Evolutionary conservation across 2,888 invertebrate genomes (phyloP).

Genomic region (Caenorhabditis imperialis): DNA sequence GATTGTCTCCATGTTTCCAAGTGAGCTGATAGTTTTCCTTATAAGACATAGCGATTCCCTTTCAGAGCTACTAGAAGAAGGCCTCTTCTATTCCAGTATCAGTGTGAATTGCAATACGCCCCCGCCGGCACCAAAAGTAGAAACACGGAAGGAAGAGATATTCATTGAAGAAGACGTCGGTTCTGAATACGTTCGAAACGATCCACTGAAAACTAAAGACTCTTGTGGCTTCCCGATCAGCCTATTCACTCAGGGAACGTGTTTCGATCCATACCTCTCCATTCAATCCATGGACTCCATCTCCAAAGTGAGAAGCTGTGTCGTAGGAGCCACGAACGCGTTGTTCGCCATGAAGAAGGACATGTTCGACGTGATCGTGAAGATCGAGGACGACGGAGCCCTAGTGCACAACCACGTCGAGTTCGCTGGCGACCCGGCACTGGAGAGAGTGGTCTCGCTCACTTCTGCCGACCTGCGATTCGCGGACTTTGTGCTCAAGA

Average conservation of each 20-base stretch:
- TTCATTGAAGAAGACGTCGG: conserved; percentile 46
- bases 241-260: conserved; percentile 90
- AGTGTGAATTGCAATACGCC: conserved; percentile 18
- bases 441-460: conserved; percentile 86
- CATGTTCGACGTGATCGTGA: conserved; percentile 4
- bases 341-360: conserved; percentile 95
- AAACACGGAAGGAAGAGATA: conserved; percentile 25
- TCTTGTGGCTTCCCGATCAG: conserved; percentile 90
- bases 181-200: conserved; percentile 5
- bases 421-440: conserved; percentile 81
- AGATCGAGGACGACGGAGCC: conserved; percentile 84
- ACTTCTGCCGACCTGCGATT: conserved; percentile 96
- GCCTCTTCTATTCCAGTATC: conserved; percentile 59
- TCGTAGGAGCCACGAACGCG: conserved; percentile 93
- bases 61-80: conserved; percentile 74
- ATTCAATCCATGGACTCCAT: conserved; percentile 93
- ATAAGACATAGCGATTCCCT: background rate
- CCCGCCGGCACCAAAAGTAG: conserved; percentile 4
- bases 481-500: conserved; percentile 89
- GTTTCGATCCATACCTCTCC: conserved; percentile 95
- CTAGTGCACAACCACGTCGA: conserved; percentile 85
- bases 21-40: conserved; percentile 72
- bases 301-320: conserved; percentile 78
- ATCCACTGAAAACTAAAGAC: conserved; percentile 79
- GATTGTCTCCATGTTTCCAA: conserved; percentile 90